A percentile compares a stretch with the other conserved stretches of the same genome.
These are phyloP conservation scores for Arrhopalites spinosus DNA, from an alignment of 2,888 invertebrate species.

Conservation along the genomic window DNA sequence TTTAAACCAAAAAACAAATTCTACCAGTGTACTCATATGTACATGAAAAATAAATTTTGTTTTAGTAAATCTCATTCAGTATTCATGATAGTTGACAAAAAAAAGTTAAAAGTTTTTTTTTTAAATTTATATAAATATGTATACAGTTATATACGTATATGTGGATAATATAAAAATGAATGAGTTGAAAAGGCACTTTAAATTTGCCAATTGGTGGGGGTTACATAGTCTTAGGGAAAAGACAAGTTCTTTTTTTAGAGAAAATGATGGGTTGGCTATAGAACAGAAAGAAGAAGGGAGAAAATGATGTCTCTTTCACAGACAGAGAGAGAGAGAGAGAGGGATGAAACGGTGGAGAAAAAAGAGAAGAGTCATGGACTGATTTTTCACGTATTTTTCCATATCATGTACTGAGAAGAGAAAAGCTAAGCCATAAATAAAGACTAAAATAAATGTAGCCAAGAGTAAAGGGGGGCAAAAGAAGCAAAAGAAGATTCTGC, in stretches of 20 bases:
- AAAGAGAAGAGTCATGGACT: neutral
- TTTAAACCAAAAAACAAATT: no score
- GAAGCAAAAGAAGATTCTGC: neutral
- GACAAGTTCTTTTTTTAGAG: neutral
- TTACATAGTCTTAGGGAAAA: no score
- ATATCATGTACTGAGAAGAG: no score
- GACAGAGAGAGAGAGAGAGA: neutral
- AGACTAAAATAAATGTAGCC: no score
- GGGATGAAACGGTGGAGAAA: neutral
- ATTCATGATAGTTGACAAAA: neutral
- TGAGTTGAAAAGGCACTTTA: neutral
- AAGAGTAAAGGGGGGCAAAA: neutral
- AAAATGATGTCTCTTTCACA: no score
- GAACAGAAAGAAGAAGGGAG: neutral
- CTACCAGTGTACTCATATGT: no score
- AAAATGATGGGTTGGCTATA: neutral
- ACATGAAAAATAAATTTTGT: no score
- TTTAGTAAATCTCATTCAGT: neutral
- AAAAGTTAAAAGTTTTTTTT: neutral
- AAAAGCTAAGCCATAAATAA: no score
- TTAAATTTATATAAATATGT: neutral
- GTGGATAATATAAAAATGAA: neutral
- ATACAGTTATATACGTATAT: neutral
- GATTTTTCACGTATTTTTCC: no score
- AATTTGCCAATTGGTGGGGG: neutral